phyloP scores from a whole-genome alignment of 2,797 vertebrate genomes.

The Phrynocephalus forsythii region DNA sequence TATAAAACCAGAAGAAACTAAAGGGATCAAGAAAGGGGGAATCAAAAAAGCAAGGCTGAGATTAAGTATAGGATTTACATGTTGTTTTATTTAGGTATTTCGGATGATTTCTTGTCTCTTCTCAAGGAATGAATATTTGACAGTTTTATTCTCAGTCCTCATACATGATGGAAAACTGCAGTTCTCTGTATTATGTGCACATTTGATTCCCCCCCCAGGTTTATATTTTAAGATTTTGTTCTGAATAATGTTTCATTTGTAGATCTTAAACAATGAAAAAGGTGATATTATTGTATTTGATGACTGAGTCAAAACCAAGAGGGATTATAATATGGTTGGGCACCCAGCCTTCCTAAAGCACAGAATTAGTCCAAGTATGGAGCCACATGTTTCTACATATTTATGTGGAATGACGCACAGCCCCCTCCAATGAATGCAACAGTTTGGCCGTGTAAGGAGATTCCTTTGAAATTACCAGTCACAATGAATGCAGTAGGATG shows the following conservation, averaged over 20 bases:
- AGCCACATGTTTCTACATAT: neutral
- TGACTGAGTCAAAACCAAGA: neutral
- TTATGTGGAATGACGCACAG: neutral
- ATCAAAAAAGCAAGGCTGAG: constrained; percentile 44
- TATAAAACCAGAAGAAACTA: constrained; percentile 60
- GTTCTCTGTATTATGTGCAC: constrained; percentile 48
- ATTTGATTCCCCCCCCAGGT: constrained; percentile 3
- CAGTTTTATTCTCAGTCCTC: constrained; percentile 51
- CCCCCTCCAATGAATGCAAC: neutral
- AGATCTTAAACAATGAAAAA: constrained; percentile 22
- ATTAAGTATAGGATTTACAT: constrained; percentile 44
- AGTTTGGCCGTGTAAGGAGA: neutral
- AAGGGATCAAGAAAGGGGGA: constrained; percentile 56
- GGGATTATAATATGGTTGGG: neutral
- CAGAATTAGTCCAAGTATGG: neutral
- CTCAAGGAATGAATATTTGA: constrained; percentile 58
- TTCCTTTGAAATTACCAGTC: neutral
- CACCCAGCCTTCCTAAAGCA: neutral
- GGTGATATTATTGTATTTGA: neutral
- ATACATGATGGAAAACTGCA: constrained; percentile 48
- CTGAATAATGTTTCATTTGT: constrained; percentile 50
- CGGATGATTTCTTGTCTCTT: constrained; percentile 55
- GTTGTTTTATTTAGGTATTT: constrained; percentile 63
- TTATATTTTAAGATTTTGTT: constrained; percentile 17
- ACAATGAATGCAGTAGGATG: neutral